Base-by-base conservation (phyloP, 2,888 invertebrate genomes). In the Clusia tigrina region DNA sequence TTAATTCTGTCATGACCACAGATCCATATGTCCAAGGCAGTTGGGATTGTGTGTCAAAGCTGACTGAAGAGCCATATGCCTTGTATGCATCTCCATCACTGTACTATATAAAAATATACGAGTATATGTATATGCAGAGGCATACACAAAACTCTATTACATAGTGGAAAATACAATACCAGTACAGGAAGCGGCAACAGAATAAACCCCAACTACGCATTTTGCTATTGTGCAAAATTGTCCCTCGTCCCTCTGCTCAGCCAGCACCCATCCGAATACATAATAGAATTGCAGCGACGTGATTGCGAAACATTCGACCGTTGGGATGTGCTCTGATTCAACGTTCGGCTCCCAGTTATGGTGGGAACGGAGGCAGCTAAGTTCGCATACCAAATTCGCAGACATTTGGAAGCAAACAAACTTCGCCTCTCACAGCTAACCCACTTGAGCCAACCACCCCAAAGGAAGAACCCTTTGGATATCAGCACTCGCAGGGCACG, bases 271-370 rank as follows among this genome's bases (percentile, higher is more conserved):
- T 9, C 15, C 48, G 48, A 6, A 75, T 78, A 79, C 78, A 81
- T 80, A 80, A 79, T 78, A 74, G 79, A 80, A 80, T 81, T 81
- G 81, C 80, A 80, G 78, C 76, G 79, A 80, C 81, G 80, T 81
- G 80, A 80, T 80, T 81, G 80, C 77, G 76, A 80, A 80, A 79
- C 80, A 81, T 79, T 78, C 77, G 81, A 81, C 81, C 81, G 76
- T 78, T 78, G 81, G 81, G 81, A 83, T 80, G 77, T 77, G 80
- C 77, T 79, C 78, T 81, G 83, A 83, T 83, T 82, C 81, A 74
- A 77, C 71, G 76, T 77, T 76, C 61, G 73, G 60, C 54, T 57
- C 58, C 18, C 52, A 57, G 55, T 58, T 57, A 63, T 60, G 55
- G 2, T 15, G 53, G 26, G 32, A 51, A 37, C 22, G 22, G 15